Percentiles rank a stretch among this genome's conserved stretches.
These are phyloP conservation scores for Mesochorus sp. DNA, from an alignment of 2,888 invertebrate species.

Conservation along the genomic window DNA sequence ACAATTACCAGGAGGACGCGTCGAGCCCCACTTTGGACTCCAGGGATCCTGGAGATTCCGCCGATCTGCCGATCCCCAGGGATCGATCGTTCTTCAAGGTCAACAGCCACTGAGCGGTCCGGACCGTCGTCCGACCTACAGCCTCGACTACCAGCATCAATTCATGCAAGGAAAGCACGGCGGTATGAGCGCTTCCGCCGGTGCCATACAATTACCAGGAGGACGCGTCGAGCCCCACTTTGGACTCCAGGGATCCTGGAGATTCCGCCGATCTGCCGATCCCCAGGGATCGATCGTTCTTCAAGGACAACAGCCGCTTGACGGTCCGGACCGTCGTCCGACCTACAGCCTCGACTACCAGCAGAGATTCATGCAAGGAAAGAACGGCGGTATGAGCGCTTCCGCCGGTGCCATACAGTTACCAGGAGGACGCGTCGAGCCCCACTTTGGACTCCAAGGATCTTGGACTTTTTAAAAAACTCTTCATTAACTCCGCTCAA, in stretches of 20 bases:
- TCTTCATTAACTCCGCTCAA: neutral
- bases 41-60: slow-evolving; percentile 54
- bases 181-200: slow-evolving; percentile 61
- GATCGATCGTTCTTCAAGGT: slow-evolving; percentile 50
- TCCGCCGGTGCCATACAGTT: slow-evolving; percentile 55
- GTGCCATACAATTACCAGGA: slow-evolving; percentile 63
- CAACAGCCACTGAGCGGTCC: slow-evolving; percentile 63
- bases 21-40: slow-evolving; percentile 59
- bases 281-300: slow-evolving; percentile 61
- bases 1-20: slow-evolving; percentile 56
- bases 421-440: slow-evolving; percentile 58
- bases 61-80: slow-evolving; percentile 55
- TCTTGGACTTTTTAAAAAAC: slow-evolving; percentile 33
- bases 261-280: slow-evolving; percentile 51
- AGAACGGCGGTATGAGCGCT: slow-evolving; percentile 51
- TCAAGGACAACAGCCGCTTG: slow-evolving; percentile 57
- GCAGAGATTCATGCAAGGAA: slow-evolving; percentile 60
- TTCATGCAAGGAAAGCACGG: slow-evolving; percentile 63
- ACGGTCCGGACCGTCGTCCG: slow-evolving; percentile 65
- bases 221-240: slow-evolving; percentile 55
- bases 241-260: slow-evolving; percentile 61
- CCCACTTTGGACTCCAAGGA: slow-evolving; percentile 59
- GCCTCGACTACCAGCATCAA: slow-evolving; percentile 62
- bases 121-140: slow-evolving; percentile 63
- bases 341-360: slow-evolving; percentile 63